These are phyloP conservation scores for Macrotus californicus DNA, from an alignment of 2,113 vertebrate genomes.

Conservation along the genomic window DNA sequence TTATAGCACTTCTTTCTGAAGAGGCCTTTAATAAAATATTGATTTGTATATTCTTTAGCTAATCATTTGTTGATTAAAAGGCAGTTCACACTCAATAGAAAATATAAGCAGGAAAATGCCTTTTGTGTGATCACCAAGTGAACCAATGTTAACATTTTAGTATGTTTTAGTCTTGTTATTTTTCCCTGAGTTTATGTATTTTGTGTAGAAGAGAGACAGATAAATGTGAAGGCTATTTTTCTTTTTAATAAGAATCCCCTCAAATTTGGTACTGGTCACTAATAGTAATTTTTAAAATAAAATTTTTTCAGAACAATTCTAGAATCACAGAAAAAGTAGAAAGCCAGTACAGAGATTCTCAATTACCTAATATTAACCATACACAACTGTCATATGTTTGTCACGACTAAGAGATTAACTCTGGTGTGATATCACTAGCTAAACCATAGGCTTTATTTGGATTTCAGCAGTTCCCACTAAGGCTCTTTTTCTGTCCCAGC, in stretches of 20 bases:
- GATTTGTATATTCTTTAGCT: constrained; percentile 11
- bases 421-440: background rate
- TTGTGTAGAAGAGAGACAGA: background rate
- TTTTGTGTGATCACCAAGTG: background rate
- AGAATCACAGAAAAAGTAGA: constrained; percentile 3
- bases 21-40: constrained; percentile 16
- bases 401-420: constrained; percentile 18
- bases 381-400: background rate
- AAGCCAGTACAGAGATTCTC: background rate
- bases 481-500: background rate
- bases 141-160: background rate
- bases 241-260: background rate
- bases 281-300: constrained; percentile 27
- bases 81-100: background rate
- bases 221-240: background rate
- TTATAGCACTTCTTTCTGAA: constrained; percentile 35
- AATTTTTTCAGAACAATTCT: background rate
- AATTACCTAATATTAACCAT: background rate
- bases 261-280: background rate
- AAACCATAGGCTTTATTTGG: background rate
- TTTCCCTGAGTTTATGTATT: background rate
- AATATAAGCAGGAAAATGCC: constrained; percentile 11
- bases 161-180: background rate
- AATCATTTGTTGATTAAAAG: constrained; percentile 38
- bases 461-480: background rate